Base-by-base conservation (phyloP, 2,113 vertebrate species). In the Gambusia affinis region DNA sequence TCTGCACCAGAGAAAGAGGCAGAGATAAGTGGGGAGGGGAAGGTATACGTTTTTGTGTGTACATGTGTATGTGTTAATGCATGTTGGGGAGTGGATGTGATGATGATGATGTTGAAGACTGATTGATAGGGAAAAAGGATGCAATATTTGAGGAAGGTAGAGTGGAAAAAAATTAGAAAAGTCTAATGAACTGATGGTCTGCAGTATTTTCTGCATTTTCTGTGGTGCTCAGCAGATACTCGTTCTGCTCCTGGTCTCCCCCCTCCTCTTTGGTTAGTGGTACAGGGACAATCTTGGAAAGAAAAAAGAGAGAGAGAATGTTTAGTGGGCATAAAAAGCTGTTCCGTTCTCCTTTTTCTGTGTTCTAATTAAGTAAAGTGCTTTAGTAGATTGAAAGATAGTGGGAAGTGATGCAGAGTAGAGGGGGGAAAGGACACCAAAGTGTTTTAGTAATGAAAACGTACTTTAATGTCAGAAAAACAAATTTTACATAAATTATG, bases 201-300 rank as follows among this genome's bases (percentile, higher is more conserved):
- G 93, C 94, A 94, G 94, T 94, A 89, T 92, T 94, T 92, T 92
- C 81, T 61, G 83, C 81, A 81, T 76, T 85, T 94, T 94, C 90
- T 95, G 94, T 94, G 80, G 81, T 92, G 90, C 93, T 94, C 94
- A 94, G 94, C 94, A 94, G 91, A 93, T 93, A 90, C 86, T 86
- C 15, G 60, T 89, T 91, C 82, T 91, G 86, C 84, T 81, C 3
- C 77, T 76, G 73, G 61, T 76, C 72, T 63, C 87, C 70, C 79
- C 71, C 79, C 64, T 65, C 61, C 64, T 54, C 57, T 44, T 22
- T 17, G 22, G 15, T 65, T 79, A 39, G 4, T 67, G 61, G 76
- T 72, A 64, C 65, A 64, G 67, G 74, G 69, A 70, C 69, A 66
- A 60, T 57, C 64, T 66, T 65, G 67, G 54, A 72, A 30, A 78